Evolutionary conservation across 2,888 invertebrate genomes (phyloP).

Genomic region (Drosophila anomalata): DNA sequence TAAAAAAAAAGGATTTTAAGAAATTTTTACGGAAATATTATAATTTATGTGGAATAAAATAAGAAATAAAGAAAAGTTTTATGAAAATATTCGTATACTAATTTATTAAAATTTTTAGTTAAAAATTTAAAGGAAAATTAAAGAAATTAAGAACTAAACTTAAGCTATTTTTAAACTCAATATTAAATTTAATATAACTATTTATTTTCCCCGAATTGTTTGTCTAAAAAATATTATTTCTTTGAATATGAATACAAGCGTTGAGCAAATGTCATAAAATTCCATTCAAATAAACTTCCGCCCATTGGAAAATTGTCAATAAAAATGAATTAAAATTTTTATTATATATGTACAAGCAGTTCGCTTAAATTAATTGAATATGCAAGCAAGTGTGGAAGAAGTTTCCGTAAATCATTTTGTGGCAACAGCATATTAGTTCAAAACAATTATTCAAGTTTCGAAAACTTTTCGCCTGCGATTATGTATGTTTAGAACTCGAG

Average conservation of each 20-base stretch:
- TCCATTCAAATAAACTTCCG: conserved; percentile 7
- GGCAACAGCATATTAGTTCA: neutral
- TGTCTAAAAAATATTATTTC: neutral
- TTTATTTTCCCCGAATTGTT: neutral
- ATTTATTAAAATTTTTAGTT: neutral
- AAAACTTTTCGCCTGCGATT: conserved; percentile 27
- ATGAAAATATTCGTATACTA: too few relatives aligned
- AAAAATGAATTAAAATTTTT: conserved; percentile 7
- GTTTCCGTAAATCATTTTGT: conserved; percentile 5
- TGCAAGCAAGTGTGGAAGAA: neutral
- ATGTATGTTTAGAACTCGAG: conserved; percentile 21
- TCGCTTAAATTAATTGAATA: conserved; percentile 2
- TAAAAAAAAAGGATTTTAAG: neutral
- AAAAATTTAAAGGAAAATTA: neutral
- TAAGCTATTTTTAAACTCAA: neutral
- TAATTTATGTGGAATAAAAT: too few relatives aligned
- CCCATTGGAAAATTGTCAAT: conserved; percentile 3
- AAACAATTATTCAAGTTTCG: conserved; percentile 15
- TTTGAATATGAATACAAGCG: conserved; percentile 24
- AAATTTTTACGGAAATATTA: neutral
- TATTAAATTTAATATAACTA: neutral
- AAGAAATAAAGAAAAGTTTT: too few relatives aligned
- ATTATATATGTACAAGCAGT: conserved; percentile 1
- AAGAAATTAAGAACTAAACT: neutral
- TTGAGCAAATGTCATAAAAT: conserved; percentile 35